Conservation (phyloP, 2,888 invertebrate genomes). For the Tuberolachnus salignus region DNA sequence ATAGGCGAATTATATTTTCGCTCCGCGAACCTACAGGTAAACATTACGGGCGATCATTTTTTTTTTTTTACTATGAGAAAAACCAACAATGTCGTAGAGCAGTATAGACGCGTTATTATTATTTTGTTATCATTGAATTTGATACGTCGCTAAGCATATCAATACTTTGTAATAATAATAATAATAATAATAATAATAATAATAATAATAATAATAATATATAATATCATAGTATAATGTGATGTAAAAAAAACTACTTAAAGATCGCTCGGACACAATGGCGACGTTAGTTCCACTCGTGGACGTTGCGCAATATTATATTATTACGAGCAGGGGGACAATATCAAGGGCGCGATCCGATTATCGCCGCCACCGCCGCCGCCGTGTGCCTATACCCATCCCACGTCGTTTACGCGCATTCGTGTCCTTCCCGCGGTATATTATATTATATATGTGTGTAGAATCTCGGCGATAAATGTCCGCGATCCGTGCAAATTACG, state of each 20-base stretch:
- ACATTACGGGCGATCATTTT: background rate
- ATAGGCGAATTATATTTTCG: background rate
- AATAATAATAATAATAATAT: no score
- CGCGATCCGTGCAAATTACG: conserved; percentile 7
- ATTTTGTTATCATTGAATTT: background rate
- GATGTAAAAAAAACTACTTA: conserved; percentile 18
- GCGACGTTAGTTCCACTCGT: conserved; percentile 46
- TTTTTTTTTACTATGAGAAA: conserved; percentile 10
- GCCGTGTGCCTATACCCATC: background rate
- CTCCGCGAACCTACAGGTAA: no score
- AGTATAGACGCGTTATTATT: background rate
- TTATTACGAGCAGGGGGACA: conserved; percentile 11
- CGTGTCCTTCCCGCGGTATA: conserved; percentile 29
- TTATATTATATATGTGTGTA: background rate
- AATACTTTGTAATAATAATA: background rate
- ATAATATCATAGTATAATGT: no score
- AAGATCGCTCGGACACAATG: conserved; percentile 33
- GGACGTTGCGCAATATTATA: conserved; percentile 14
- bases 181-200: background rate
- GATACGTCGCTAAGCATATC: background rate
- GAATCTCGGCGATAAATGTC: background rate
- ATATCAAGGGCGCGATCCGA: conserved; percentile 51
- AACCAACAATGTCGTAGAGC: conserved; percentile 16
- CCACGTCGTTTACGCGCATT: background rate
- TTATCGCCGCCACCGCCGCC: conserved; percentile 7